Percentiles rank a stretch among this genome's conserved stretches.
Conservation (phyloP, 92 coral and sea anemone genomes). For the Muricea muricata region DNA sequence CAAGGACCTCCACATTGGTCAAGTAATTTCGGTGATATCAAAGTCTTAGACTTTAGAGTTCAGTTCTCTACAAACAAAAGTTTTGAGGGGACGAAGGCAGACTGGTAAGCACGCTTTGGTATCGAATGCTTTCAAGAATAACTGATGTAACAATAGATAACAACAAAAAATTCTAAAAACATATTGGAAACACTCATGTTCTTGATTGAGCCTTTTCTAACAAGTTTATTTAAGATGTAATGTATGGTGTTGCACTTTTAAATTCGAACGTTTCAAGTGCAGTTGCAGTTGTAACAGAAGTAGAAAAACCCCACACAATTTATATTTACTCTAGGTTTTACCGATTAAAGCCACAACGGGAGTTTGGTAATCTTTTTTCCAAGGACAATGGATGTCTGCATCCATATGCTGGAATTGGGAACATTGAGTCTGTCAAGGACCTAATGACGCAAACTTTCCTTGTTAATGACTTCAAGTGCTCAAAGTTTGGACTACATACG, state of each 20-base stretch:
- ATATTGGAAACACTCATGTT: no score
- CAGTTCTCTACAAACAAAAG: background rate
- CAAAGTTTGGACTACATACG: background rate
- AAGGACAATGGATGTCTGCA: background rate
- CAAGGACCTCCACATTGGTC: no score
- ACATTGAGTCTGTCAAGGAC: background rate
- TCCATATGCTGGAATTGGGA: background rate
- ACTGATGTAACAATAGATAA: background rate
- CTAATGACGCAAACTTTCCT: background rate
- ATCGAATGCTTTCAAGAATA: background rate
- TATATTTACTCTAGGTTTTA: background rate
- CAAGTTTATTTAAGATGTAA: no score
- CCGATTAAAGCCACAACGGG: no score
- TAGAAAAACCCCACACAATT: no score
- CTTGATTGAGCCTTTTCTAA: no score
- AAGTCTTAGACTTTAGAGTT: slow-evolving; percentile 30
- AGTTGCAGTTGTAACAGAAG: no score
- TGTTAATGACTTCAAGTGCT: background rate
- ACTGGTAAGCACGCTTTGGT: no score
- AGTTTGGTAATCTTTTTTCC: slow-evolving; percentile 5
- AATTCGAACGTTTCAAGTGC: no score
- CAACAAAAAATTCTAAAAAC: no score
- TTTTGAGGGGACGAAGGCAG: background rate
- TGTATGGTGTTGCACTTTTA: no score
- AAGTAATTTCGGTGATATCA: no score